Conservation (phyloP, 2,888 invertebrate genomes). For the Oscheius onirici region DNA sequence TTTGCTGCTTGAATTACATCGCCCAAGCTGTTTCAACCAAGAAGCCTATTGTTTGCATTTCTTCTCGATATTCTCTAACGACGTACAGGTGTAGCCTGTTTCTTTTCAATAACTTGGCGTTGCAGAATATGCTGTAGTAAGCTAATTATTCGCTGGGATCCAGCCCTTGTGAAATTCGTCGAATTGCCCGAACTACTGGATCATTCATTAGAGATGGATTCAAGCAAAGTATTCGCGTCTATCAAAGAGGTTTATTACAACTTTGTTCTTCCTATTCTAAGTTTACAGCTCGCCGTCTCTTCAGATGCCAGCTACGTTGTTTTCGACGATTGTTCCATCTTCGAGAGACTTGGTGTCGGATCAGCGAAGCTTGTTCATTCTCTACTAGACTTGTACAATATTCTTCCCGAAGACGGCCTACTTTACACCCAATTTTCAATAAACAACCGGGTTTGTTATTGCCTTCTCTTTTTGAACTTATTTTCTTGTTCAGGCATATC, state of each 20-base stretch:
- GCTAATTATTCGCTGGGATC: constrained; percentile 43
- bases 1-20: constrained; percentile 8
- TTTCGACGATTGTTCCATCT: constrained; percentile 24
- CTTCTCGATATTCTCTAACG: neutral
- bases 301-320: constrained; percentile 7
- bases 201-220: neutral
- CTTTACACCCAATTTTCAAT: constrained; percentile 15
- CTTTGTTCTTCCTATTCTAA: neutral
- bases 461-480: neutral
- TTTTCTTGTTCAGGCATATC: constrained; percentile 17
- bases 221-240: neutral
- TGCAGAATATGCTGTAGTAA: constrained; percentile 44
- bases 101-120: neutral
- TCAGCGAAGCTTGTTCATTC: neutral
- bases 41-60: constrained; percentile 3
- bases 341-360: constrained; percentile 9
- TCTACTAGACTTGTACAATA: neutral
- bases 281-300: neutral
- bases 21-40: neutral
- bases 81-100: constrained; percentile 11
- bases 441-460: neutral
- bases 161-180: constrained; percentile 36
- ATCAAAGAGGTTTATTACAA: constrained; percentile 10
- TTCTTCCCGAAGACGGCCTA: constrained; percentile 18
- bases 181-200: constrained; percentile 24